Base-by-base conservation (phyloP, 2,113 vertebrate genomes). In the Nyctibius bracteatus region DNA sequence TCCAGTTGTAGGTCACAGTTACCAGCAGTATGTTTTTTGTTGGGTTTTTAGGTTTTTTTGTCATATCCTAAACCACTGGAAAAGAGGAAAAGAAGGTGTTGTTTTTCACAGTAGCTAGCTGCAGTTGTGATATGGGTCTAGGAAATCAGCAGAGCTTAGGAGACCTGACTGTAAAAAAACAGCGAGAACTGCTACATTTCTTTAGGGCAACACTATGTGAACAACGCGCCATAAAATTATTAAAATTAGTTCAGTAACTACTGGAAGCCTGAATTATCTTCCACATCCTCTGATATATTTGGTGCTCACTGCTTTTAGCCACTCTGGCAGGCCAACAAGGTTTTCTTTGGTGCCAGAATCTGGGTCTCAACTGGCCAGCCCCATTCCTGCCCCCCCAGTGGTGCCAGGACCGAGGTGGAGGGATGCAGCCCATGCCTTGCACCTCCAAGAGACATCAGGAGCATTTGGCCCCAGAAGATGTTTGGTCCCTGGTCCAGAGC, bases 61-160 rank as follows among this genome's bases (percentile, higher is more conserved):
- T 95, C 84, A 74, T 94, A 96, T 88, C 57, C 79, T 93, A 97
- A 97, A 92, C 92, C 89, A 93, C 79, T 72, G 75, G 94, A 88
- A 96, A 94, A 65, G 63, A 88, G 85, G 95, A 97, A 97, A 98
- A 96, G 77, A 95, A 96, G 85, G 88, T 86, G 96, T 82, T 97
- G 85, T 95, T 97, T 97, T 91, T 97, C 96, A 93, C 80, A 97
- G 83, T 67, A 97, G 90, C 92, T 92, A 92, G 37, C 94, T 95
- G 58, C 31, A 91, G 85, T 83, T 58, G 92, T 88, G 91, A 96
- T 95, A 93, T 0, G 19, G 68, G 68, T 41, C 87, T 83, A 88
- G 66, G 93, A 94, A 95, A 89, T 51, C 66, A 55, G 35, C 13
- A 62, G 11, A 20, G 24, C 17, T 86, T 78, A 52, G 39, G 57